phyloP scores from a whole-genome alignment of 92 coral and sea anemone species.

The Zoanthus sociatus region DNA sequence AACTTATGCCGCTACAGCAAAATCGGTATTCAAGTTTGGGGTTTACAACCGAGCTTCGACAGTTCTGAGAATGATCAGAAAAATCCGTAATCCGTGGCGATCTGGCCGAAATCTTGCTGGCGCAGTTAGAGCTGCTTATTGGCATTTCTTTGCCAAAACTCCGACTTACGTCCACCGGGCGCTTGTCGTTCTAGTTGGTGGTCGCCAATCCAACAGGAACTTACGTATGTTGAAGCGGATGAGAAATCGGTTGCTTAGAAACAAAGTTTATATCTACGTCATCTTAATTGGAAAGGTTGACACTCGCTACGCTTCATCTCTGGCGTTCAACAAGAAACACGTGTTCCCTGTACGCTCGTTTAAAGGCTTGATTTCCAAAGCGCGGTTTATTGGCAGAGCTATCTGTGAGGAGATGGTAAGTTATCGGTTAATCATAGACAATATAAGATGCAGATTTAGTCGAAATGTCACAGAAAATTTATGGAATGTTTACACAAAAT shows the following conservation, averaged over 20 bases:
- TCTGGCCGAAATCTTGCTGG: constrained; percentile 81
- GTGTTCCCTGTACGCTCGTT: constrained; percentile 20
- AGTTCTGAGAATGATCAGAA: constrained; percentile 21
- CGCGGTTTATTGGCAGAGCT: constrained; percentile 33
- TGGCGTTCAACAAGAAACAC: constrained; percentile 20
- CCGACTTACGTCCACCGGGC: constrained; percentile 88
- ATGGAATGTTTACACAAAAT: too few relatives aligned
- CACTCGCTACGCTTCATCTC: constrained; percentile 18
- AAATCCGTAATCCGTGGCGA: constrained; percentile 62
- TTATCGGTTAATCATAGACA: not conserved
- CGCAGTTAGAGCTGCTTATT: constrained; percentile 68
- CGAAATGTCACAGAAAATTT: too few relatives aligned
- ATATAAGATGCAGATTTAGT: too few relatives aligned
- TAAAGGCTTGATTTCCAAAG: constrained; percentile 14
- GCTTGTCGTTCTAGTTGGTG: constrained; percentile 73
- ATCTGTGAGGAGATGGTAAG: constrained; percentile 52
- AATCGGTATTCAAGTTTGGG: constrained; percentile 62
- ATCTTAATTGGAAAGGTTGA: not conserved
- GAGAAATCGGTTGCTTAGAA: constrained; percentile 16
- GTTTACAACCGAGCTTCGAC: not conserved
- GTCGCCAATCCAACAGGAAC: constrained; percentile 55
- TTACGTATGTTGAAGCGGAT: not conserved
- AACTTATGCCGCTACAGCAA: constrained; percentile 73
- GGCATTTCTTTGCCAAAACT: constrained; percentile 66
- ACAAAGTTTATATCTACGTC: constrained; percentile 26